Evolutionary conservation across 53 echinoderm and acorn worm genomes (phyloP), one percentile per base, ranked within the genome.

Genomic region (Echinarachnius parma): DNA sequence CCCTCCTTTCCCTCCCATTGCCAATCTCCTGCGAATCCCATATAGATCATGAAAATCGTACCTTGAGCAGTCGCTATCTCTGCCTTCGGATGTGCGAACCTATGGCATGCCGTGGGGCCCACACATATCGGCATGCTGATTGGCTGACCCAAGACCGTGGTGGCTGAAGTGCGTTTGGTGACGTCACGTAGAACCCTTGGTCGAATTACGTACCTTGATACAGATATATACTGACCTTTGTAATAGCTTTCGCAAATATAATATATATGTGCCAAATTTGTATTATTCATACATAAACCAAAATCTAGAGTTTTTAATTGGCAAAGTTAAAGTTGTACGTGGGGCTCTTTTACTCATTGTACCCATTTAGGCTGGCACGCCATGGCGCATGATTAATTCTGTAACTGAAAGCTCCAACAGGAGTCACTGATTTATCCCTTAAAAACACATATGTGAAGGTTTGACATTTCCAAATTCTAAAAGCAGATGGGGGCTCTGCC

Each of bases 101-200:
- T 20, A 4, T 68, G 68, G 4, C 19, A 20, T 52, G 13, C 50
- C 9, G 68, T 29, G 21, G 53, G 68, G 4, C 24, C 68, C 9
- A 68, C 68, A 5, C 68, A 52, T 18, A 68, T 34, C 2, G 68
- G 68, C 52, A 68, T 52, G 33, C 52, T 50, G 68, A 68, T 68
- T 52, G 50, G 50, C n/a, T 50, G 52, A 32, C 68, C 68, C 10
- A 68, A 30, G 3, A 52, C 53, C 5, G 68, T 50, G 0, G 68
- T 68, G 3, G 49, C 27, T 18, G 47, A 29, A 2, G 66, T 47
- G 27, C 66, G 66, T 5, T 28, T 18, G 16, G 47, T 29, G 46
- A 66, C 30, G 66, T 66, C 66, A 66, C 66, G 66, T n/a, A 66
- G 48, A 21, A 47, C 47, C 28, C 66, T 46, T 28, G 66, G 66